phyloP scores from a whole-genome alignment of 2,113 vertebrate species.

The Gnathonemus longibarbis region DNA sequence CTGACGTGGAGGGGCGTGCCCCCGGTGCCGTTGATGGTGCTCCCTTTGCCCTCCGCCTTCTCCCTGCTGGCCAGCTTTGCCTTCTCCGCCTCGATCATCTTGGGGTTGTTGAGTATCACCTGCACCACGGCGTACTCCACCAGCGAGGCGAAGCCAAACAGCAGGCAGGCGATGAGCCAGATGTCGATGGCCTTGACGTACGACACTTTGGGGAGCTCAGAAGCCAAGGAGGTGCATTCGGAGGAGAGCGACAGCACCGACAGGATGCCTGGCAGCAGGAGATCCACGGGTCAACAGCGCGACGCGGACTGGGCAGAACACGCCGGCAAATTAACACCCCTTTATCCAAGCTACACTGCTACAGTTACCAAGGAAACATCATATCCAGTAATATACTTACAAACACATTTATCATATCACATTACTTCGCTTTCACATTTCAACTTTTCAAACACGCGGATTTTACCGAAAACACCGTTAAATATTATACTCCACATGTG shows the following conservation, averaged over 20 bases:
- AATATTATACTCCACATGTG: not conserved
- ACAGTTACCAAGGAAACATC: not conserved
- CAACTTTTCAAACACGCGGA: not conserved
- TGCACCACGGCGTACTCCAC: constrained; percentile 97
- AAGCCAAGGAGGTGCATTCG: constrained; percentile 90
- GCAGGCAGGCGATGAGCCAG: constrained; percentile 96
- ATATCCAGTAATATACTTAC: not conserved
- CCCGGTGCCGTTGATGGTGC: constrained; percentile 83
- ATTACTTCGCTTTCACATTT: not conserved
- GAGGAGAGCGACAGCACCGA: constrained; percentile 96
- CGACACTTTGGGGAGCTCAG: constrained; percentile 94
- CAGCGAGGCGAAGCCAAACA: constrained; percentile 94
- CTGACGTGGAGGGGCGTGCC: constrained; percentile 75
- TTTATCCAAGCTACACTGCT: not conserved
- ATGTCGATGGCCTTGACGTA: constrained; percentile 97
- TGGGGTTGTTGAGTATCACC: constrained; percentile 94
- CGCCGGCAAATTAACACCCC: not conserved
- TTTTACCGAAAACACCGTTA: not conserved
- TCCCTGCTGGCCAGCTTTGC: constrained; percentile 84
- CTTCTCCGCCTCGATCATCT: constrained; percentile 87
- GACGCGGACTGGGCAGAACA: not conserved
- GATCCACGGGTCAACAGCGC: not conserved
- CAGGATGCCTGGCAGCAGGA: constrained; percentile 76
- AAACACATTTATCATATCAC: not conserved
- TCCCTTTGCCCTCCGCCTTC: constrained; percentile 78